phyloP scores from a whole-genome alignment of 2,113 vertebrate species.

The Lanius ludovicianus region DNA sequence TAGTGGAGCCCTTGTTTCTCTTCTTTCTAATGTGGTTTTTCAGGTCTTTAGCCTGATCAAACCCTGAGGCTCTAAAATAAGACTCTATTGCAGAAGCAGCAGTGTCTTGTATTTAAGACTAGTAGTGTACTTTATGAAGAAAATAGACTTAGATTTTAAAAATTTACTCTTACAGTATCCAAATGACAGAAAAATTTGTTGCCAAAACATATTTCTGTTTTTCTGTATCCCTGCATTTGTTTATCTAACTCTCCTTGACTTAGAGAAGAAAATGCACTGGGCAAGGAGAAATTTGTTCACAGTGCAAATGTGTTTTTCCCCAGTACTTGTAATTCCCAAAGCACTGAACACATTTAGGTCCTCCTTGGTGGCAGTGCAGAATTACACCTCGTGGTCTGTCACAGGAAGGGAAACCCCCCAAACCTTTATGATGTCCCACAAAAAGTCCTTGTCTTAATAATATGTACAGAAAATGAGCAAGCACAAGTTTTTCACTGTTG shows the following conservation, averaged over 20 bases:
- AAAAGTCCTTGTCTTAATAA: neutral
- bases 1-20: neutral
- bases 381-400: neutral
- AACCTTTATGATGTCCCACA: neutral
- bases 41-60: neutral
- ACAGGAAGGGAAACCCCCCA: neutral
- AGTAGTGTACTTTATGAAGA: neutral
- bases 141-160: neutral
- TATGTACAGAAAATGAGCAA: neutral
- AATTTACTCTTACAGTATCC: neutral
- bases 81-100: neutral
- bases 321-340: neutral
- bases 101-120: neutral
- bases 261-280: neutral
- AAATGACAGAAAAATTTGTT: neutral
- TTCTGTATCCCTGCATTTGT: neutral
- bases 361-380: neutral
- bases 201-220: neutral
- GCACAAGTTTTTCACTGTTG: neutral
- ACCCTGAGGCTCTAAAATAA: neutral
- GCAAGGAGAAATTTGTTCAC: neutral
- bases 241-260: neutral
- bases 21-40: neutral
- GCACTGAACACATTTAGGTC: neutral
- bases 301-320: neutral